Evolutionary conservation across 2,113 vertebrate species (phyloP).

Genomic region (Rhabdornis inornatus): DNA sequence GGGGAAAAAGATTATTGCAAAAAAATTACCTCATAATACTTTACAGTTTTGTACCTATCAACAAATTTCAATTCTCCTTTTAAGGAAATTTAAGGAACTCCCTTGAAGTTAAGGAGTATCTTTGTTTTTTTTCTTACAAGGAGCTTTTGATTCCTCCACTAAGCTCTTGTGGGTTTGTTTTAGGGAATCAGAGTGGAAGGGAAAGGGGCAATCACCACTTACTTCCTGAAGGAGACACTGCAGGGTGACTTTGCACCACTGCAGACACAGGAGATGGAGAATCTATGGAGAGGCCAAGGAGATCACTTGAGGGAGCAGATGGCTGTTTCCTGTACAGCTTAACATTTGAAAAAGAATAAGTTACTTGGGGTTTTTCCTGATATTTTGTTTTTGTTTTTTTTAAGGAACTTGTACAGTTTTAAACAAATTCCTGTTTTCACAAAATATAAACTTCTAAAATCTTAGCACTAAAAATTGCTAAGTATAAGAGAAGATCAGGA

Average conservation of each 20-base stretch:
- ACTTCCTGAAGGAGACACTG: constrained; percentile 63
- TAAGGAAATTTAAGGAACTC: background rate
- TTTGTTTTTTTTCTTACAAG: background rate
- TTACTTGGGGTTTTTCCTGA: background rate
- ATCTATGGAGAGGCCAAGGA: constrained; percentile 61
- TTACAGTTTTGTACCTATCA: background rate
- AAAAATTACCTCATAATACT: background rate
- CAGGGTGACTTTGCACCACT: background rate
- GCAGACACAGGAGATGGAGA: background rate
- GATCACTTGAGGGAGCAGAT: constrained; percentile 75
- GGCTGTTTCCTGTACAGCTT: constrained; percentile 67
- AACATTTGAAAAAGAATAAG: background rate
- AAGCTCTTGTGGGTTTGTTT: background rate
- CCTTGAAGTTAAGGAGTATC: background rate
- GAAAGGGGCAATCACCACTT: constrained; percentile 10
- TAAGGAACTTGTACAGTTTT: background rate
- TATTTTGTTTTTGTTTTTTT: background rate
- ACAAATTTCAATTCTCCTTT: background rate
- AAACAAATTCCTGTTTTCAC: background rate
- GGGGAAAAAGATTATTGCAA: background rate
- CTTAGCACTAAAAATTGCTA: background rate
- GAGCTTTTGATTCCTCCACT: background rate
- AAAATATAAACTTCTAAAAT: background rate
- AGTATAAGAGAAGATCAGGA: background rate
- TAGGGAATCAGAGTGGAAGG: background rate